Conservation (phyloP, 2,888 invertebrate genomes). For the Brassicogethes aeneus region DNA sequence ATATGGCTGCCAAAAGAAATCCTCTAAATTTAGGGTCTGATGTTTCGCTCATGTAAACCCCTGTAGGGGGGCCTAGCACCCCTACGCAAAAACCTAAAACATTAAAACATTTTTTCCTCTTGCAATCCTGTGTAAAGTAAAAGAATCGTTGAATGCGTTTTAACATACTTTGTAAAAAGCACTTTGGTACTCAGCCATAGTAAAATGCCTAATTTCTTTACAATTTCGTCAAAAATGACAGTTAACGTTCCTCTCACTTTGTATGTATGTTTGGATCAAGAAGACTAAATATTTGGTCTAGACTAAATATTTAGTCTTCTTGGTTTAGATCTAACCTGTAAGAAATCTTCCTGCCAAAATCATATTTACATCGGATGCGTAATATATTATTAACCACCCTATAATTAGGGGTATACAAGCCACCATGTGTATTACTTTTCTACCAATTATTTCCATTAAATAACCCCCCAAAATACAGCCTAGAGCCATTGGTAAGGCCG, state of each 20-base stretch:
- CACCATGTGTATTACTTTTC: constrained; percentile 47
- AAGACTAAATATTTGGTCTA: no score
- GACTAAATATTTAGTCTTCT: no score
- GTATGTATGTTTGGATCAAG: no score
- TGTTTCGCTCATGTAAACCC: constrained; percentile 21
- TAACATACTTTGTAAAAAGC: no score
- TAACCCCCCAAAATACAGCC: constrained; percentile 51
- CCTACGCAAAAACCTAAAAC: constrained; percentile 31
- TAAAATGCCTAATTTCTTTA: no score
- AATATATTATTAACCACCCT: constrained; percentile 51
- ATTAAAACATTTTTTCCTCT: no score
- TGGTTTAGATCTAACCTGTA: constrained; percentile 15
- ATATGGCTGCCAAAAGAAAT: constrained; percentile 43
- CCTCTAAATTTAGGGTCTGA: constrained; percentile 53
- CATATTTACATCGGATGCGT: constrained; percentile 40
- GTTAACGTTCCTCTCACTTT: no score
- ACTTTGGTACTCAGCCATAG: no score
- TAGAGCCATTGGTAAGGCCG: constrained; percentile 52
- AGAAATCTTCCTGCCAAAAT: constrained; percentile 45
- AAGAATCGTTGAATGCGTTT: no score
- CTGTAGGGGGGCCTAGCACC: constrained; percentile 39
- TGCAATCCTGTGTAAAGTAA: no score
- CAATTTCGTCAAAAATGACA: no score
- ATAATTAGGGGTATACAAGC: constrained; percentile 47
- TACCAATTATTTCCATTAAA: constrained; percentile 52